Evolutionary conservation across 1,140 invertebrate genomes (phyloP), one percentile per base, ranked within the genome.

Genomic region (Ladona fulva): DNA sequence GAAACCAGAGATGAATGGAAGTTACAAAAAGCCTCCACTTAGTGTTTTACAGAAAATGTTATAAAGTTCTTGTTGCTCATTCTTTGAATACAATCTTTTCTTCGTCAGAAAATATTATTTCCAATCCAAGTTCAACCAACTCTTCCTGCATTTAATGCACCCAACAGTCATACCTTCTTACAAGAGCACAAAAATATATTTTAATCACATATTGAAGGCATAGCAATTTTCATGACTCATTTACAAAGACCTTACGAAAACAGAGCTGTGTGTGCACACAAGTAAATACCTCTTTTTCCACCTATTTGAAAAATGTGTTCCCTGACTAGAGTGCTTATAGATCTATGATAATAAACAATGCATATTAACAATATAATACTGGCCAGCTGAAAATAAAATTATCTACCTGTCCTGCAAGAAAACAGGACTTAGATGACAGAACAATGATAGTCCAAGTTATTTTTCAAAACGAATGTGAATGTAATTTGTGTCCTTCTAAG

Each of bases 131-230:
- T 19, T 12, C n/a, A 66, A 66, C n/a, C 52, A 16, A 19, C 52
- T 22, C n/a, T 1, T 66, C 14, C 3, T 66, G 52, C 52, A 66
- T 66, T 3, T 5, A 66, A 66, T 66, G 52, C 52, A 66, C 14
- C 52, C 52, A 66, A 66, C 52, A 66, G 14, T 22, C 52, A 66
- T 66, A 8, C 1, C 52, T 66, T 66, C n/a, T 66, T 66, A 66
- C n/a, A 22, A 66, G 52, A 66, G 52, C 52, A 66, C n/a, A 66
- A 66, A 66, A 66, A 66, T 66, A 66, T 66, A 66, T 66, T 66
- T 66, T 66, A 66, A 66, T 66, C 52, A 66, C 52, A 66, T 66
- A 66, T 66, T 66, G 52, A 66, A 66, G 52, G 52, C 52, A 66
- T 66, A 66, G 52, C 52, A 66, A 66, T 66, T 66, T 66, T 66